phyloP scores from a whole-genome alignment of 2,888 invertebrate species.

The Lasioglossum villosulum region DNA sequence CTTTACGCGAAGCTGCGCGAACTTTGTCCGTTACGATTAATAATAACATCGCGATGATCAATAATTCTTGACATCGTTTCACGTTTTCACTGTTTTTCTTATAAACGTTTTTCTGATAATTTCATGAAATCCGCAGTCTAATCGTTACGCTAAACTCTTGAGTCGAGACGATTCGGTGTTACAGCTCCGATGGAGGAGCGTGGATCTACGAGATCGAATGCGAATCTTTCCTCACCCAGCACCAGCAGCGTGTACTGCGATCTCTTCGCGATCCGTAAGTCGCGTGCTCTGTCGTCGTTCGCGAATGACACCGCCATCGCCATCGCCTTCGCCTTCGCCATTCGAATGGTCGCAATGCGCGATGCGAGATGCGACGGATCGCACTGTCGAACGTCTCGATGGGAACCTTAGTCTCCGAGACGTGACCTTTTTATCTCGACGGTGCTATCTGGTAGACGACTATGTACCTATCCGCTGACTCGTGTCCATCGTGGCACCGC shows the following conservation, averaged over 20 bases:
- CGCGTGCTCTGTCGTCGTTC: constrained; percentile 24
- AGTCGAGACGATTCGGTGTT: neutral
- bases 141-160: neutral
- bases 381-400: neutral
- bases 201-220: neutral
- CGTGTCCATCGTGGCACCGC: neutral
- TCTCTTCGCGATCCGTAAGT: constrained; percentile 62
- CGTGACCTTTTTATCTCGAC: constrained; percentile 46
- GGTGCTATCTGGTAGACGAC: constrained; percentile 13
- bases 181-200: neutral
- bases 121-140: neutral
- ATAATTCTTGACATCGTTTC: too few species aligned
- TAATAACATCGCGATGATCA: too few species aligned
- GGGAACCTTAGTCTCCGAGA: neutral
- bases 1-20: neutral
- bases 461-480: neutral
- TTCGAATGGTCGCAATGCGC: neutral
- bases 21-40: neutral
- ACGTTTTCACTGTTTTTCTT: neutral
- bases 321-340: too few species aligned
- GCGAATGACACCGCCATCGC: constrained; percentile 29
- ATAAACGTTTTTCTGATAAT: neutral
- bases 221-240: constrained; percentile 72
- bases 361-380: neutral
- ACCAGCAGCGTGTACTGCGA: constrained; percentile 78